phyloP scores from a whole-genome alignment of 2,113 vertebrate species.

The Mus musculus region DNA sequence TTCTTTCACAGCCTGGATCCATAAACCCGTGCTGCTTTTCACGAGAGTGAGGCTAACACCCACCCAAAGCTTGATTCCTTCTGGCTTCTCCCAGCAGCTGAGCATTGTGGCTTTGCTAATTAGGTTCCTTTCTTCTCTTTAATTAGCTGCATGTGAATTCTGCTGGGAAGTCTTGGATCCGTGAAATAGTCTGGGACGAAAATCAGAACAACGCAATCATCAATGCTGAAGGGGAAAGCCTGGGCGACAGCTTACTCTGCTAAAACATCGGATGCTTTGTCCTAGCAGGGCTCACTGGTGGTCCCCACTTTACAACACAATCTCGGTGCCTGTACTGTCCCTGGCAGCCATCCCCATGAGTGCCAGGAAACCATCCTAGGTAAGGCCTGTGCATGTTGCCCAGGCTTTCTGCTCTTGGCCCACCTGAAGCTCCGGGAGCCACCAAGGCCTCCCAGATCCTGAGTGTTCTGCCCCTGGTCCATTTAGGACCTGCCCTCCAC shows the following conservation, averaged over 20 bases:
- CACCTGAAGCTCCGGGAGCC: neutral
- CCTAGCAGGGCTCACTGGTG: neutral
- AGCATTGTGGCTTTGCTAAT: slow-evolving; percentile 69
- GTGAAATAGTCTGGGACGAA: slow-evolving; percentile 85
- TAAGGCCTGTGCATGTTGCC: neutral
- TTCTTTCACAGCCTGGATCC: slow-evolving; percentile 45
- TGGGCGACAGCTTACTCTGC: neutral
- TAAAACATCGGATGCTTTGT: neutral
- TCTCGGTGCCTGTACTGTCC: neutral
- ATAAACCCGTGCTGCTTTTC: neutral
- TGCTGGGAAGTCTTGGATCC: slow-evolving; percentile 79
- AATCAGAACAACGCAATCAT: slow-evolving; percentile 50
- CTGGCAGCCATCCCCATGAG: neutral
- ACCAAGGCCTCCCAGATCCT: neutral
- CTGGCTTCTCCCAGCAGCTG: slow-evolving; percentile 64
- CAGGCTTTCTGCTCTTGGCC: neutral
- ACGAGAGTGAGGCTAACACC: slow-evolving; percentile 47
- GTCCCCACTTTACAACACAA: neutral
- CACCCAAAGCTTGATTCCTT: slow-evolving; percentile 44
- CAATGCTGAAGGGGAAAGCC: neutral
- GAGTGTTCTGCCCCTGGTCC: neutral
- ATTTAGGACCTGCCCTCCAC: neutral
- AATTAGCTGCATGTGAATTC: slow-evolving; percentile 80
- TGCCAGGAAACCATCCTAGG: neutral
- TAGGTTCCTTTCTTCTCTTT: slow-evolving; percentile 63